Base-by-base conservation (phyloP, 2,888 invertebrate genomes). In the Troides helena region DNA sequence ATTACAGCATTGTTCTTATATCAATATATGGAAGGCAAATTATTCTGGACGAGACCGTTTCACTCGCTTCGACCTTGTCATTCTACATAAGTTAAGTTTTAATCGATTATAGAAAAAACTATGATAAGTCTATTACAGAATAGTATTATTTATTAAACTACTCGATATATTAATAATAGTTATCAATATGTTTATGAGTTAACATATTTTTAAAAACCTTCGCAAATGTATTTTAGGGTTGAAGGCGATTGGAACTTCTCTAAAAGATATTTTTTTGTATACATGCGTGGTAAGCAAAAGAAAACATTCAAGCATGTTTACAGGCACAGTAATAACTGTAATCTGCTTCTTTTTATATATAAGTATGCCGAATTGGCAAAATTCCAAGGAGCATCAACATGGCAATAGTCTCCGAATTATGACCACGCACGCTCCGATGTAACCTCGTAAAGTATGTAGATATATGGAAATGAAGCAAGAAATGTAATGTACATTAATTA, bases 401-500 rank as follows among this genome's bases (percentile, higher is more conserved):
- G 21, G 62, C 43, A 61, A 62, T 57, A 56, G 67, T 39, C 62
- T 23, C 56, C 39, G 36, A 67, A 57, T 67, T 67, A 67, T 62
- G 53, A 62, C 43, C 43, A 67, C 67, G 67, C 67, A 67, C 62
- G 57, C 62, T 36, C 39, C 62, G 7, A 56, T 62, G 61, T 57
- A 67, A 25, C 62, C 12, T 57, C 56, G 21, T 67, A 62, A 67
- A 56, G 57, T 67, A 21, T 57, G 57, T 14, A 57, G 21, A 57
- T 57, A 21, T 21, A 57, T 57, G 57, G 6, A 57, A 57, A 57
- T 57, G 21, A 21, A 21, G n/a, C 57, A 21, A 57, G 57, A 21
- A 21, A 21, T 57, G n/a, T 57, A 57, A 21, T 21, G 56, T n/a
- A 21, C 21, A 56, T 56, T 56, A 56, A 56, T 56, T 56, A 56